These are phyloP conservation scores for Rotaria macrura DNA, from an alignment of 2,888 invertebrate species.

Conservation along the genomic window DNA sequence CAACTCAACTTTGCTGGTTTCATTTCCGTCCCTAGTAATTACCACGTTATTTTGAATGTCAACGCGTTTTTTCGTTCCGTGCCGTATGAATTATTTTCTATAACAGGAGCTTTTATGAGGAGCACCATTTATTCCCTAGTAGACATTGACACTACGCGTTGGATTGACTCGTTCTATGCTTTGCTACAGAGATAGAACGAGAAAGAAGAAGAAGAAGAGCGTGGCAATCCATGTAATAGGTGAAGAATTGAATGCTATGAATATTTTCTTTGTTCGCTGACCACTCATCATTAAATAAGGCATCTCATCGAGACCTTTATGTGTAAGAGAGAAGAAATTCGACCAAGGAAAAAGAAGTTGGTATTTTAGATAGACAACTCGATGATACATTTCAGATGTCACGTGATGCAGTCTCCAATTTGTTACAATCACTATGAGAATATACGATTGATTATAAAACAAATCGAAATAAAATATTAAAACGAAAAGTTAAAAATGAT, in stretches of 20 bases:
- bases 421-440: not conserved
- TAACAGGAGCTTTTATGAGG: too few relatives aligned
- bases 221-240: too few relatives aligned
- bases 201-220: too few relatives aligned
- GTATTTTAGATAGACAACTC: not conserved
- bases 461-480: not conserved
- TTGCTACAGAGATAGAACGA: too few relatives aligned
- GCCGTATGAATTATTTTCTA: too few relatives aligned
- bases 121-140: too few relatives aligned
- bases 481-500: not conserved
- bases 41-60: too few relatives aligned
- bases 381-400: not conserved
- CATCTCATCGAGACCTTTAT: not conserved
- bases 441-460: not conserved
- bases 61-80: too few relatives aligned
- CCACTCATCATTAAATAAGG: not conserved
- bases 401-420: not conserved
- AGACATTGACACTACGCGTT: too few relatives aligned
- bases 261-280: not conserved
- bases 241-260: not conserved
- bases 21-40: too few relatives aligned
- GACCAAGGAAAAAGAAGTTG: not conserved
- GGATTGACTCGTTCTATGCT: too few relatives aligned
- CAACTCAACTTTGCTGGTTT: too few relatives aligned
- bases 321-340: not conserved